Evolutionary conservation across 2,113 vertebrate genomes (phyloP).

Genomic region (Mobula hypostoma): DNA sequence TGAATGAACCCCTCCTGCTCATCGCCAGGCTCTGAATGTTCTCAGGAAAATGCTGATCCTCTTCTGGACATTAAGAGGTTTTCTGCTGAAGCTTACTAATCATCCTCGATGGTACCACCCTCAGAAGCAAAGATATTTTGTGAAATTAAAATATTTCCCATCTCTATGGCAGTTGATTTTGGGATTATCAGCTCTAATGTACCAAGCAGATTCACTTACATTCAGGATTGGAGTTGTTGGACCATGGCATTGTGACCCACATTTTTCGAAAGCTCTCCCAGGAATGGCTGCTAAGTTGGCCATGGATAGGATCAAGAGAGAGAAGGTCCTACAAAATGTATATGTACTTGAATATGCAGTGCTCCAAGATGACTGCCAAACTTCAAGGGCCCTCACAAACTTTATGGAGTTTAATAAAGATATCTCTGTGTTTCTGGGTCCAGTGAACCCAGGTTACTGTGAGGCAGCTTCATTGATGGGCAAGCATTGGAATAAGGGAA

Average conservation of each 20-base stretch:
- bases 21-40: conserved; percentile 42
- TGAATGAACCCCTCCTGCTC: conserved; percentile 24
- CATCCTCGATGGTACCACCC: conserved; percentile 44
- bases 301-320: conserved; percentile 63
- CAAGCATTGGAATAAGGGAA: conserved; percentile 74
- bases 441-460: conserved; percentile 78
- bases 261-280: conserved; percentile 72
- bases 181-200: conserved; percentile 56
- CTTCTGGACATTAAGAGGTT: conserved; percentile 47
- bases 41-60: conserved; percentile 64
- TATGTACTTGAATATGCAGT: conserved; percentile 67
- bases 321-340: conserved; percentile 60
- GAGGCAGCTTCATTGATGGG: conserved; percentile 65
- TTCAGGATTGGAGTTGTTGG: conserved; percentile 80
- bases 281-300: conserved; percentile 66
- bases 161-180: conserved; percentile 56
- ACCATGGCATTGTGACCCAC: conserved; percentile 76
- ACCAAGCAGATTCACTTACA: conserved; percentile 52
- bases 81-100: conserved; percentile 48
- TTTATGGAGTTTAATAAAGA: conserved; percentile 62
- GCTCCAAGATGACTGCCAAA: conserved; percentile 74
- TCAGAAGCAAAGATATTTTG: conserved; percentile 43
- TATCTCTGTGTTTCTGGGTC: conserved; percentile 70
- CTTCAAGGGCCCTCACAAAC: conserved; percentile 63
- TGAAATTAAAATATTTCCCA: conserved; percentile 46